Percentiles rank a stretch among this genome's conserved stretches.
These are phyloP conservation scores for Bryconaethiops microstoma DNA, from an alignment of 2,797 vertebrate genomes.

Conservation along the genomic window DNA sequence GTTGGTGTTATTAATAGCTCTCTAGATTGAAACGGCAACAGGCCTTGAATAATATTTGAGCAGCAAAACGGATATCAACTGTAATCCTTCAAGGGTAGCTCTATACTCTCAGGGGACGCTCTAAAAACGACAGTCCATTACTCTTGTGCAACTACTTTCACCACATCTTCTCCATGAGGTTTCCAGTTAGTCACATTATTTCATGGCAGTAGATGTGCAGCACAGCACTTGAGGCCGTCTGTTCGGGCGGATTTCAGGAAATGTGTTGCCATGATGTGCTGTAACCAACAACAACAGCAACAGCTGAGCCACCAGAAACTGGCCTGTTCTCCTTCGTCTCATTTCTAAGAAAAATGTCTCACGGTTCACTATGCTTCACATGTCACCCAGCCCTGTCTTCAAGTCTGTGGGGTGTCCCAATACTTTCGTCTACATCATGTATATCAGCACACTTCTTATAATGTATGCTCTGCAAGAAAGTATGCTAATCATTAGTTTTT, in stretches of 20 bases:
- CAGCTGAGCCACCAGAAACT: not conserved
- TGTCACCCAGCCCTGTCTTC: not conserved
- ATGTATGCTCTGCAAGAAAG: too few species aligned
- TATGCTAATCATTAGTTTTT: too few species aligned
- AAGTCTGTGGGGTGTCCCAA: too few species aligned
- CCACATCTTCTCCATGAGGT: not conserved
- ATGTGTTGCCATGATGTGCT: not conserved
- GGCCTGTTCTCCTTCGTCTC: not conserved
- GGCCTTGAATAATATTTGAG: conserved; percentile 26
- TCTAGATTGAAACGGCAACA: conserved; percentile 18
- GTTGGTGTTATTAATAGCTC: conserved; percentile 44
- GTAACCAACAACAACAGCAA: not conserved
- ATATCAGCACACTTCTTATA: too few species aligned
- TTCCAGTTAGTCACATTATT: not conserved
- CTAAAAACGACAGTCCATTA: not conserved
- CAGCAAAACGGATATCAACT: conserved; percentile 29
- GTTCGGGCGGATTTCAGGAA: not conserved
- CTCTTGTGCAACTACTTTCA: not conserved
- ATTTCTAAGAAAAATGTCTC: conserved; percentile 6
- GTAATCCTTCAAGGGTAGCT: conserved; percentile 26
- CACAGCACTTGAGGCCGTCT: not conserved
- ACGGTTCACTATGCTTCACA: not conserved
- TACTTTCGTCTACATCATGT: too few species aligned
- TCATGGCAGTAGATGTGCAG: not conserved
- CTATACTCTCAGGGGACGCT: conserved; percentile 4